Percentiles rank a stretch among this genome's conserved stretches.
Evolutionary conservation across 2,888 invertebrate genomes (phyloP).

Genomic region (Osmoderma eremita): DNA sequence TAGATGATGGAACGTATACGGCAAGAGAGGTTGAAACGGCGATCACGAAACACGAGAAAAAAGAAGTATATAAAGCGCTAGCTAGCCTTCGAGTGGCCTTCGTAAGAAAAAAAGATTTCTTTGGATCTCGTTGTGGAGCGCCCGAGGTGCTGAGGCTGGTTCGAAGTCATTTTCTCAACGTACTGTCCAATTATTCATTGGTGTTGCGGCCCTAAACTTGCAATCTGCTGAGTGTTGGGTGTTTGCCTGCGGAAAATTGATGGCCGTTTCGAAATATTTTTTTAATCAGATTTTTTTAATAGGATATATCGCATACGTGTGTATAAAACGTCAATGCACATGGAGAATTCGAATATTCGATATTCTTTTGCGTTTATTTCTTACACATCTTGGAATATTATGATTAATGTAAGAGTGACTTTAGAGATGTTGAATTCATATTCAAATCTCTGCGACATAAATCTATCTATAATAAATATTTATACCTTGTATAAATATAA

Average conservation of each 20-base stretch:
- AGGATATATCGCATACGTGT: too few relatives aligned
- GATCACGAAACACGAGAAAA: conserved; percentile 34
- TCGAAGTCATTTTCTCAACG: conserved; percentile 57
- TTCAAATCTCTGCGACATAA: too few relatives aligned
- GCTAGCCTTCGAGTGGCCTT: conserved; percentile 54
- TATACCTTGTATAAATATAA: too few relatives aligned
- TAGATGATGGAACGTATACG: conserved; percentile 34
- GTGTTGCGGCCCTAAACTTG: conserved; percentile 52
- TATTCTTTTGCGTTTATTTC: too few relatives aligned
- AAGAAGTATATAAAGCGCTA: conserved; percentile 15
- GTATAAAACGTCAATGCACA: too few relatives aligned
- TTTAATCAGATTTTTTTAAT: conserved; percentile 35
- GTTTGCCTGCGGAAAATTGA: conserved; percentile 49
- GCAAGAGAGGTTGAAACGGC: conserved; percentile 23
- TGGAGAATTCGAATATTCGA: too few relatives aligned
- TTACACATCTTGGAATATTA: too few relatives aligned
- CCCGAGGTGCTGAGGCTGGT: conserved; percentile 55
- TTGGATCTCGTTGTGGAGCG: conserved; percentile 54
- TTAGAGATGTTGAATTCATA: too few relatives aligned
- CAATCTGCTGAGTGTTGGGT: conserved; percentile 52
- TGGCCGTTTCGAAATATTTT: conserved; percentile 43
- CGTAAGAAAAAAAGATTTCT: conserved; percentile 54
- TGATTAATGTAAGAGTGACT: too few relatives aligned
- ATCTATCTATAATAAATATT: too few relatives aligned
- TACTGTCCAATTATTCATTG: conserved; percentile 58